Base-by-base conservation (phyloP, 2,888 invertebrate genomes). In the Megaustenia siamemsis region DNA sequence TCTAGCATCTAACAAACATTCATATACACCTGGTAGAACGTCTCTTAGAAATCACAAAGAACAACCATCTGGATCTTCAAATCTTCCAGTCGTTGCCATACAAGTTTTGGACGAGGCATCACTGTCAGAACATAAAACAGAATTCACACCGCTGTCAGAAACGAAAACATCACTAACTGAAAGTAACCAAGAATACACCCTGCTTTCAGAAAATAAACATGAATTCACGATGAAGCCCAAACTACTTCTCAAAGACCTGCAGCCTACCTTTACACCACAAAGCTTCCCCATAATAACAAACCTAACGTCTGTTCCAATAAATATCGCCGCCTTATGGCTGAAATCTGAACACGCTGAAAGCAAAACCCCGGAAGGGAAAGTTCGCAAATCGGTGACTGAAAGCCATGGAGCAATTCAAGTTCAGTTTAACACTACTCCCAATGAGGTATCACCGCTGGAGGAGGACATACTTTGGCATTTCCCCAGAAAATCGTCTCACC, bases 331-430 rank as follows among this genome's bases (percentile, higher is more conserved):
- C 1, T 35, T 38, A 1, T 60, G 56, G 12, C 15, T 32, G 10
- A 68, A 53, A 43, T 45, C 60, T 38, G 43, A 38, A 15, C 43
- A 49, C 40, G 56, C 10, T 45, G 53, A n/a, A 0, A 32, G 43
- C 4, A 38, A 21, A 56, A 45, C 18, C 21, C 35, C 21, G 1
- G 53, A 53, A 15, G 32, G 69, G 4, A 12, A 3, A 32, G 4
- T 15, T 63, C 80, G 73, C 66, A 87, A 87, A 66, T 80, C 87
- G 1, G 75, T 60, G 6, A 85, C 83, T n/a, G 87, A 87, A 77
- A 82, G 76, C n/a, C 79, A 86, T 1, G 71, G 86, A 21, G 66
- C 85, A 0, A 86, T 88, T 1, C 87, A 86, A 0, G 78, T 78
- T 5, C 49, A 45, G 0, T 73, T 68, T 8, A 28, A 69, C 0